A percentile compares a stretch with the other conserved stretches of the same genome.
Conservation (phyloP, 2,113 vertebrate species). For the Elaphurus davidianus region DNA sequence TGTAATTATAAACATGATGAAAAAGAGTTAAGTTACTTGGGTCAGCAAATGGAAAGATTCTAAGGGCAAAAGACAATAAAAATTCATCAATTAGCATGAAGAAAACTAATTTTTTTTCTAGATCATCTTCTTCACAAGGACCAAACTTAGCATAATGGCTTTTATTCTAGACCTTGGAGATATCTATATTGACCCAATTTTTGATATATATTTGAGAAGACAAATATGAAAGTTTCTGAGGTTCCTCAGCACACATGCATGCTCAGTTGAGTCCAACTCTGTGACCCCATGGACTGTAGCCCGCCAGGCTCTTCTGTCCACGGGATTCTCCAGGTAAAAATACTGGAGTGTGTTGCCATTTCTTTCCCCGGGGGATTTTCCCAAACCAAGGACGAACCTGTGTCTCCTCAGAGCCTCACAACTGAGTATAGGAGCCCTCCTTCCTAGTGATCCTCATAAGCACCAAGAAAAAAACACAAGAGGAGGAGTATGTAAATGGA, state of each 20-base stretch:
- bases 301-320: not conserved
- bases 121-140: not conserved
- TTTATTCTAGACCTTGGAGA: not conserved
- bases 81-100: not conserved
- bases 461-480: not conserved
- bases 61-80: not conserved
- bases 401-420: too few relatives aligned
- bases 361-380: not conserved
- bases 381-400: not conserved
- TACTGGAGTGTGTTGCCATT: not conserved
- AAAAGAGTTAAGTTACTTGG: not conserved
- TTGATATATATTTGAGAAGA: not conserved
- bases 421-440: not conserved
- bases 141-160: not conserved
- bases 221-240: not conserved
- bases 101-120: not conserved
- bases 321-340: not conserved
- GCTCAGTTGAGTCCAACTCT: not conserved
- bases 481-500: not conserved
- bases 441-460: not conserved
- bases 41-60: slow-evolving; percentile 1
- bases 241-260: not conserved
- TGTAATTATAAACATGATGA: not conserved
- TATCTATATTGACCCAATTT: not conserved
- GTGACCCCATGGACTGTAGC: not conserved